Evolutionary conservation across 2,888 invertebrate genomes (phyloP), one percentile per base, ranked within the genome.

Genomic region (Drosophila maculinotata): DNA sequence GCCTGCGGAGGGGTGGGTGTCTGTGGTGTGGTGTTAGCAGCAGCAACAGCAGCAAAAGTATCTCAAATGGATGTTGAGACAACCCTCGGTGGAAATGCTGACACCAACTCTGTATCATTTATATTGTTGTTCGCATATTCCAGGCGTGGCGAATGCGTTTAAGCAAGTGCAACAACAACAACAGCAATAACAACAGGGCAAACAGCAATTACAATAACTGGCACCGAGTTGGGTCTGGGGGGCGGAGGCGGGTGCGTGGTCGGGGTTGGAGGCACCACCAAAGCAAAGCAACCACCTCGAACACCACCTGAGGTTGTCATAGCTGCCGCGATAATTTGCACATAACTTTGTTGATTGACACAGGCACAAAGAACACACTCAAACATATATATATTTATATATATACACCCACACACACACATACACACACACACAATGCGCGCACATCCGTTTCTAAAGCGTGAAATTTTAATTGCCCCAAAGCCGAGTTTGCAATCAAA

Each of bases 381-480:
- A 45, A 36, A 28, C 33, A 15, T 35, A 42, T 41, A 42, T 12
- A 15, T 23, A 47, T 30, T 20, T 30, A 42, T 23, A 38, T 28
- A 36, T 30, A 39, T 15, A 44, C 28, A 39, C 41, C 47, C 25
- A 14, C 3, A 35, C 36, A 31, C 23, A n/a, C 7, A 26, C 12
- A 60, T 42, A 53, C n/a, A 9, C 2, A 15, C 2, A 30, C 1
- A 14, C 1, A 33, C 8, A 15, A 25, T 33, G 30, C 35, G 47
- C 9, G 26, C 7, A 25, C 38, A n/a, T 12, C 44, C 20, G 60
- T 66, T 62, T 63, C 69, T 60, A 79, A 69, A 65, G 86, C 86
- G 76, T 81, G 86, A 85, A 85, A 81, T 79, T 85, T 82, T 79
- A 79, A 81, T 81, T 85, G 83, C 76, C 80, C 65, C 49, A 75